Evolutionary conservation across 2,888 invertebrate species (phyloP).

Genomic region (Autographa pulchrina): DNA sequence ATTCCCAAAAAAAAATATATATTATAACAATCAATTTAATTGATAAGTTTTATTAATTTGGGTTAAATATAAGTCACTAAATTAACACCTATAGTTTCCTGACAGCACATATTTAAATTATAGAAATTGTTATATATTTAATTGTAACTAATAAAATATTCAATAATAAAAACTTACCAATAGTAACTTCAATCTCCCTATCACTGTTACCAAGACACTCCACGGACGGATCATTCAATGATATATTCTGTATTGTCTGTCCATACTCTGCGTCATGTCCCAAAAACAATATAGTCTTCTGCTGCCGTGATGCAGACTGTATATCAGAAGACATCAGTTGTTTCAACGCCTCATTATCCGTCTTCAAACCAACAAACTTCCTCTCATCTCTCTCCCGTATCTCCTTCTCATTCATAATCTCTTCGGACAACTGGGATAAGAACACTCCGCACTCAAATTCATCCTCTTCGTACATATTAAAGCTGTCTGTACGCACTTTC

Average conservation of each 20-base stretch:
- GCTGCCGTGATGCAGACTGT: constrained; percentile 76
- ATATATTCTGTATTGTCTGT: constrained; percentile 83
- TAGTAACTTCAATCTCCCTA: constrained; percentile 65
- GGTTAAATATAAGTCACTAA: no score
- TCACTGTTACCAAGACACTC: constrained; percentile 67
- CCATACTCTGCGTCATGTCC: constrained; percentile 78
- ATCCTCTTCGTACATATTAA: constrained; percentile 74
- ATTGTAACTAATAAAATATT: background rate
- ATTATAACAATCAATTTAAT: no score
- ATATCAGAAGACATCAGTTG: constrained; percentile 82
- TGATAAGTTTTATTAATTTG: no score
- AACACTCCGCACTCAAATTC: constrained; percentile 79
- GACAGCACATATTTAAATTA: background rate
- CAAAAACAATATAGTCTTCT: constrained; percentile 80
- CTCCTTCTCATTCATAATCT: constrained; percentile 76
- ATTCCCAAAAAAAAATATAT: no score
- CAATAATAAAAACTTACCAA: constrained; percentile 66
- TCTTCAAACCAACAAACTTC: constrained; percentile 68
- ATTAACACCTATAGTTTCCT: no score
- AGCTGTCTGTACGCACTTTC: constrained; percentile 60
- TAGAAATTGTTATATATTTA: background rate
- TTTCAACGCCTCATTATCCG: constrained; percentile 77
- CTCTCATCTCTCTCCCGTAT: constrained; percentile 67
- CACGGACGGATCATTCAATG: constrained; percentile 75
- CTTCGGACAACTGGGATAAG: constrained; percentile 76